Percentiles rank a stretch among this genome's conserved stretches.
phyloP scores from a whole-genome alignment of 2,888 invertebrate species.

The Epicampocera succincta region DNA sequence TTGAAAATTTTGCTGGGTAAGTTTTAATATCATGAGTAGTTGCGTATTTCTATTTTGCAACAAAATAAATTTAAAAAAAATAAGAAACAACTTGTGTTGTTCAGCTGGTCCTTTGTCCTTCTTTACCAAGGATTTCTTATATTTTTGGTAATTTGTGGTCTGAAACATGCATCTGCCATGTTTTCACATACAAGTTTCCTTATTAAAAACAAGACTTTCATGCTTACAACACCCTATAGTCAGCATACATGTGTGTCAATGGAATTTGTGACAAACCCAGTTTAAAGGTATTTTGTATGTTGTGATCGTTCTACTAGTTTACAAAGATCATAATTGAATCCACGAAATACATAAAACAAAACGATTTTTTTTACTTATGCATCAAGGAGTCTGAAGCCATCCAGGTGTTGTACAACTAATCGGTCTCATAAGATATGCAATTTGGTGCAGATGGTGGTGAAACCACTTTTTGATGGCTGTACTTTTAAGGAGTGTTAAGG shows the following conservation, averaged over 20 bases:
- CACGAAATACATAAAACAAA: too few species aligned
- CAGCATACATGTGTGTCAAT: too few species aligned
- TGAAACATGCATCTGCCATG: slow-evolving; percentile 54
- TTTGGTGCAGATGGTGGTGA: too few species aligned
- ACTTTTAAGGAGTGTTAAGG: too few species aligned
- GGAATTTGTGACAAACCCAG: background rate
- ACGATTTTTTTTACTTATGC: too few species aligned
- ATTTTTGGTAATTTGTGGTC: slow-evolving; percentile 60
- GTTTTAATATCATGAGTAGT: slow-evolving; percentile 6
- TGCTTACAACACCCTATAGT: slow-evolving; percentile 14
- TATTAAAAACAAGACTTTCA: slow-evolving; percentile 39
- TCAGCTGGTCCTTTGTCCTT: slow-evolving; percentile 37
- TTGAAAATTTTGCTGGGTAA: slow-evolving; percentile 12
- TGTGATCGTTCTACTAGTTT: too few species aligned
- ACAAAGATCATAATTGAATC: too few species aligned
- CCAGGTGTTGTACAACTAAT: too few species aligned
- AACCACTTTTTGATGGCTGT: too few species aligned
- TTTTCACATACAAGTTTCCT: slow-evolving; percentile 48
- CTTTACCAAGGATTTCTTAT: slow-evolving; percentile 27
- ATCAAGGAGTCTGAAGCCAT: too few species aligned
- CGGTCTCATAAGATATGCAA: too few species aligned
- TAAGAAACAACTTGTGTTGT: slow-evolving; percentile 35
- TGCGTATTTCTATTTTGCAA: slow-evolving; percentile 22
- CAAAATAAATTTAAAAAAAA: slow-evolving; percentile 31
- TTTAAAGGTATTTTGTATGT: too few species aligned